Evolutionary conservation across 1,140 invertebrate genomes (phyloP).

Genomic region (Muscidifurax raptorellus): DNA sequence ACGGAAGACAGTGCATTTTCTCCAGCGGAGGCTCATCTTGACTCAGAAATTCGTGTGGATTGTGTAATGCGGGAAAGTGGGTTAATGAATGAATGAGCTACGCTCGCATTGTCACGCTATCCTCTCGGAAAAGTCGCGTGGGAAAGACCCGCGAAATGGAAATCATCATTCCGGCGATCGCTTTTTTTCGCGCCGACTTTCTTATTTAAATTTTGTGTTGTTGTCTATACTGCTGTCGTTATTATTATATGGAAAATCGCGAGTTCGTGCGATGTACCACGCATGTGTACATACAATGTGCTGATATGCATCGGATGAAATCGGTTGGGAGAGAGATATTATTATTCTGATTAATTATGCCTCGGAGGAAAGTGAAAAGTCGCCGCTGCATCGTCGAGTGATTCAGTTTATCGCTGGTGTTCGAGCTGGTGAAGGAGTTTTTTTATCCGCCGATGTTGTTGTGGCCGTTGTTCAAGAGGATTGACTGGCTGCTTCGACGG

Average conservation of each 20-base stretch:
- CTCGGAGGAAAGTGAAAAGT: background rate
- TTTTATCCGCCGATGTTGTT: background rate
- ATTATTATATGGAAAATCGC: too few species aligned
- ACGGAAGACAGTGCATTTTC: background rate
- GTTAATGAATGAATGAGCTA: slow-evolving; percentile 25
- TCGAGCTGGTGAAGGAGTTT: background rate
- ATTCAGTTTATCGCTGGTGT: background rate
- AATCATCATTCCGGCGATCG: background rate
- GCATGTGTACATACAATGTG: background rate
- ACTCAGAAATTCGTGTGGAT: slow-evolving; percentile 4
- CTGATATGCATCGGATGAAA: background rate
- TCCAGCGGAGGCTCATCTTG: background rate
- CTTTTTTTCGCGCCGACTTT: background rate
- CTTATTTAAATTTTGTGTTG: background rate
- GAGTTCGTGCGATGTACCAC: too few species aligned
- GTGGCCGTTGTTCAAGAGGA: background rate
- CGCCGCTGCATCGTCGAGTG: background rate
- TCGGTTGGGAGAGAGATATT: background rate
- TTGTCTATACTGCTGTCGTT: background rate
- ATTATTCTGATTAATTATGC: background rate
- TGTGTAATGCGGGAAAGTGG: slow-evolving; percentile 50
- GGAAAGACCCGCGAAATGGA: slow-evolving; percentile 5
- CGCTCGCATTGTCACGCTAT: slow-evolving; percentile 5
- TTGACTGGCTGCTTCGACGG: too few species aligned
- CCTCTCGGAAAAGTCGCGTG: slow-evolving; percentile 10